Evolutionary conservation across 2,888 invertebrate species (phyloP).

Genomic region (Troides oblongomaculatus): DNA sequence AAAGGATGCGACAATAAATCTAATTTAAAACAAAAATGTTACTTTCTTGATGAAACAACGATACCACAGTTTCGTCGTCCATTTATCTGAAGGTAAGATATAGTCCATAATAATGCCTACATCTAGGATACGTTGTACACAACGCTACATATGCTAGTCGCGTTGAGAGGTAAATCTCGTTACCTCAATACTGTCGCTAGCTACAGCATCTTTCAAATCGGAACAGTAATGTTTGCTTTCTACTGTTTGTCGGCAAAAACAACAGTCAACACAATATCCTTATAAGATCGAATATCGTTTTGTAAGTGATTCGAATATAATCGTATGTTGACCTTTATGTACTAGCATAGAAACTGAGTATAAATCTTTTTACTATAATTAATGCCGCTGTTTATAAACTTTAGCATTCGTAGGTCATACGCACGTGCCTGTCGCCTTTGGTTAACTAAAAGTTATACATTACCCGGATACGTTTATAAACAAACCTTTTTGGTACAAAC

Average conservation of each 20-base stretch:
- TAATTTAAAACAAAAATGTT: not conserved
- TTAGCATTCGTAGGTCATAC: slow-evolving; percentile 22
- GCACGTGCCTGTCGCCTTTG: slow-evolving; percentile 11
- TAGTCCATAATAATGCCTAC: too few relatives aligned
- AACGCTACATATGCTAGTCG: too few relatives aligned
- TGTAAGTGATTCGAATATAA: slow-evolving; percentile 42
- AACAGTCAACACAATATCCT: slow-evolving; percentile 19
- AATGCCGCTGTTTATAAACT: slow-evolving; percentile 25
- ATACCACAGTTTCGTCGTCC: too few relatives aligned
- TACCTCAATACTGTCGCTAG: too few relatives aligned
- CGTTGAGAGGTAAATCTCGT: too few relatives aligned
- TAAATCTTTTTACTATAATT: slow-evolving; percentile 34
- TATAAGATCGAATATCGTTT: slow-evolving; percentile 28
- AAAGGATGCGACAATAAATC: slow-evolving; percentile 7
- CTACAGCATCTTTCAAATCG: not conserved
- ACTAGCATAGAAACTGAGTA: slow-evolving; percentile 33
- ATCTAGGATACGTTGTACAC: too few relatives aligned
- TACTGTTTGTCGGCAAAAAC: slow-evolving; percentile 15
- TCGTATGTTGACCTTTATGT: slow-evolving; percentile 40
- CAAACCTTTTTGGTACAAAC: not conserved
- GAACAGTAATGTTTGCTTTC: not conserved
- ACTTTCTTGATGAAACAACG: too few relatives aligned
- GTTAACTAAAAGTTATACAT: not conserved
- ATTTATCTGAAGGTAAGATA: too few relatives aligned
- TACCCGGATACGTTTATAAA: not conserved